phyloP scores from a whole-genome alignment of 2,113 vertebrate species.

The Poicephalus gulielmi region DNA sequence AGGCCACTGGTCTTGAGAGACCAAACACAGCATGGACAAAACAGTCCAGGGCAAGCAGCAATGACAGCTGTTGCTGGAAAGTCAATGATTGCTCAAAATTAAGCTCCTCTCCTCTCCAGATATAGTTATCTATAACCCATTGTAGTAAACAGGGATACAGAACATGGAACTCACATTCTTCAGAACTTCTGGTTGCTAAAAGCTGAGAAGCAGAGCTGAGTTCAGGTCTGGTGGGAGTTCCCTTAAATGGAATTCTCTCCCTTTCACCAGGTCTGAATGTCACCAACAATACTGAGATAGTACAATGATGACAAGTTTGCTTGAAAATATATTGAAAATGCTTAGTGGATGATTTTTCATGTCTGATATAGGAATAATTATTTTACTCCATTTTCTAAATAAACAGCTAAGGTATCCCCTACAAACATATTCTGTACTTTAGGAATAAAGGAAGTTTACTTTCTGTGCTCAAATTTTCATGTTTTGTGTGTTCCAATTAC shows the following conservation, averaged over 20 bases:
- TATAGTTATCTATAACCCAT: background rate
- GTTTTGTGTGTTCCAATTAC: background rate
- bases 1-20: background rate
- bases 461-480: background rate
- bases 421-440: background rate
- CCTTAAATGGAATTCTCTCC: background rate
- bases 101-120: background rate
- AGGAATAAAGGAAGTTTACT: background rate
- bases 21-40: background rate
- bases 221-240: background rate
- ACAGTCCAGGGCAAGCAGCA: background rate
- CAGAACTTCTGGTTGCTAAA: background rate
- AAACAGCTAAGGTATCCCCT: background rate
- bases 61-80: background rate
- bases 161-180: background rate
- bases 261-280: background rate
- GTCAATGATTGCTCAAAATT: background rate
- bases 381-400: background rate
- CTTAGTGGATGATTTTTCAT: slow-evolving; percentile 21
- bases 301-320: background rate
- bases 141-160: background rate
- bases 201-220: background rate
- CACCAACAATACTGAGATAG: background rate
- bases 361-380: background rate
- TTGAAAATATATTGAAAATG: background rate